These are phyloP conservation scores for Nysson spinosus DNA, from an alignment of 2,888 invertebrate species.

Conservation along the genomic window DNA sequence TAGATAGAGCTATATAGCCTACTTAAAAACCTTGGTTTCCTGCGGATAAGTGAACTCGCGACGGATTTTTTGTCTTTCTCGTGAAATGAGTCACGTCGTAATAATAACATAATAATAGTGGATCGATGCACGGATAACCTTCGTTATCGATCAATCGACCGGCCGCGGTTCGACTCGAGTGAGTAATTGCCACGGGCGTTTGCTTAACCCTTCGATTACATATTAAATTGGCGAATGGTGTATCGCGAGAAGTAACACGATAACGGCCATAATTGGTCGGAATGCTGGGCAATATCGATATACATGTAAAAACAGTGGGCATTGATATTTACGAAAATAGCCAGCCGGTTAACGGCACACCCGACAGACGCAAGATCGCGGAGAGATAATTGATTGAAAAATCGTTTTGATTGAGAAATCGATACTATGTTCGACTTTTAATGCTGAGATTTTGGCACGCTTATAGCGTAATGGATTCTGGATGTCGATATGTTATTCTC, in stretches of 20 bases:
- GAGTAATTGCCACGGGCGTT: constrained; percentile 56
- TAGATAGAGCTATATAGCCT: too few species aligned
- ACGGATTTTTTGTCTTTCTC: neutral
- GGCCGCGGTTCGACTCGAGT: constrained; percentile 34
- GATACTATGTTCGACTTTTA: constrained; percentile 20
- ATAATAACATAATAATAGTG: constrained; percentile 59
- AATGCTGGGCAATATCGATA: constrained; percentile 44
- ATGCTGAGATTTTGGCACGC: too few species aligned
- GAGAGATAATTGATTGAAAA: constrained; percentile 20
- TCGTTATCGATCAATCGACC: constrained; percentile 59
- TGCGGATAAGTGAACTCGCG: too few species aligned
- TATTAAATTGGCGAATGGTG: constrained; percentile 12
- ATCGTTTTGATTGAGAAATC: constrained; percentile 7
- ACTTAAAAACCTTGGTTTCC: too few species aligned
- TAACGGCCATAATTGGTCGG: constrained; percentile 26
- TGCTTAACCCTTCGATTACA: constrained; percentile 28
- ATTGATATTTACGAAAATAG: constrained; percentile 41
- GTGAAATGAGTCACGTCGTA: constrained; percentile 33
- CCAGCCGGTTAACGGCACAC: constrained; percentile 22
- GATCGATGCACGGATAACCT: constrained; percentile 54
- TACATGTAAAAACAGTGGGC: constrained; percentile 17
- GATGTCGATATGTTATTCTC: too few species aligned
- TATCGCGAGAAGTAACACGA: constrained; percentile 14
- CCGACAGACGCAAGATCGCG: constrained; percentile 1
- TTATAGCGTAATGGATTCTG: too few species aligned